Percentiles rank a stretch among this genome's conserved stretches.
Conservation (phyloP, 2,113 vertebrate species). For the Fulmarus glacialis region DNA sequence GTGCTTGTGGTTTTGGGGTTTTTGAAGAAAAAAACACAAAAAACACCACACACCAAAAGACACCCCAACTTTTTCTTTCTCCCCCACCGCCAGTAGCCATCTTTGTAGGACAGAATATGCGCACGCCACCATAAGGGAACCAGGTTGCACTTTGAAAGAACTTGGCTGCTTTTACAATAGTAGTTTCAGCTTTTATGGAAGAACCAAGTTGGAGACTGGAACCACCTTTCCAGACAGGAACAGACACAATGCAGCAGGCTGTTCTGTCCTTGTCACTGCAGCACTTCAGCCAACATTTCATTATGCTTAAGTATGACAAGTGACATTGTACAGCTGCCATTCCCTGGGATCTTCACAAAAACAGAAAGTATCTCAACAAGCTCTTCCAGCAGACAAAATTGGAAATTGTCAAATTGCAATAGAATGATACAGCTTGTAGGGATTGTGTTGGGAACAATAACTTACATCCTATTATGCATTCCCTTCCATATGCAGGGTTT, state of each 20-base stretch:
- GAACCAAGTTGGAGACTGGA: background rate
- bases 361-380: background rate
- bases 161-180: background rate
- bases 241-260: background rate
- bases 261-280: background rate
- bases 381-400: background rate
- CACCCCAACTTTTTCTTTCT: background rate
- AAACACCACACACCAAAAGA: background rate
- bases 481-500: background rate
- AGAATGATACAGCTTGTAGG: background rate
- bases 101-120: background rate
- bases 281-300: background rate
- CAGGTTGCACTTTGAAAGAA: background rate
- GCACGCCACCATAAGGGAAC: background rate
- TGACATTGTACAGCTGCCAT: background rate
- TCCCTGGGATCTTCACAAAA: background rate
- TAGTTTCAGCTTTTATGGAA: background rate
- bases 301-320: background rate
- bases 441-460: background rate
- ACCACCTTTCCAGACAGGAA: background rate
- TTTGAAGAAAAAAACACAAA: background rate
- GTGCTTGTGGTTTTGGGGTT: background rate
- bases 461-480: background rate
- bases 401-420: background rate
- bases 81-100: accelerated